Percentiles rank a stretch among this genome's conserved stretches.
These are phyloP conservation scores for Myopa testacea DNA, from an alignment of 2,888 invertebrate genomes.

Conservation along the genomic window DNA sequence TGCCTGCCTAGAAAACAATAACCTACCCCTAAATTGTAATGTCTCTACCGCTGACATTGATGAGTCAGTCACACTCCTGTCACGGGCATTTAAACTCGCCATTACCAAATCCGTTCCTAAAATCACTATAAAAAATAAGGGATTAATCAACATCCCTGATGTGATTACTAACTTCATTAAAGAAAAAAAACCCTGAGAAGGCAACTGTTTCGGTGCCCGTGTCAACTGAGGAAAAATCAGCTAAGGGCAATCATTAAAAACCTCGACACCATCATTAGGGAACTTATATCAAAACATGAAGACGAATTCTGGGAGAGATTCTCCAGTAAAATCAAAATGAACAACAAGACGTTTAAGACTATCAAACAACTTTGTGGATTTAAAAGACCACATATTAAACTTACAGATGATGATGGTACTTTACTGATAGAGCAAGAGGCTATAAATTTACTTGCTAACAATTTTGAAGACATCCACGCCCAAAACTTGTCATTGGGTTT, in stretches of 20 bases:
- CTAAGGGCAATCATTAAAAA: neutral
- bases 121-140: neutral
- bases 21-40: neutral
- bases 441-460: neutral
- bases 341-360: neutral
- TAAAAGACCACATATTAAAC: neutral
- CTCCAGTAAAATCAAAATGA: slow-evolving; percentile 2
- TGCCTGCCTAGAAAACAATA: too few relatives aligned
- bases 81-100: neutral
- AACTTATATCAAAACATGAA: neutral
- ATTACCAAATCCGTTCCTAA: neutral
- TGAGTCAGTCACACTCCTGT: neutral
- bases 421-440: neutral
- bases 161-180: neutral
- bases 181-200: neutral
- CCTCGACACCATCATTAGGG: neutral
- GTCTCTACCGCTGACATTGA: neutral
- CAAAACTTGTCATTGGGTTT: neutral
- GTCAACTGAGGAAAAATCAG: neutral
- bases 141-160: neutral
- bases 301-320: neutral
- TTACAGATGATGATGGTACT: neutral
- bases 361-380: neutral
- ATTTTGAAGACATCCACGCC: slow-evolving; percentile 4
- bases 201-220: neutral